Evolutionary conservation across 64 coral and sea anemone species (phyloP).

Genomic region (Actinia equina): DNA sequence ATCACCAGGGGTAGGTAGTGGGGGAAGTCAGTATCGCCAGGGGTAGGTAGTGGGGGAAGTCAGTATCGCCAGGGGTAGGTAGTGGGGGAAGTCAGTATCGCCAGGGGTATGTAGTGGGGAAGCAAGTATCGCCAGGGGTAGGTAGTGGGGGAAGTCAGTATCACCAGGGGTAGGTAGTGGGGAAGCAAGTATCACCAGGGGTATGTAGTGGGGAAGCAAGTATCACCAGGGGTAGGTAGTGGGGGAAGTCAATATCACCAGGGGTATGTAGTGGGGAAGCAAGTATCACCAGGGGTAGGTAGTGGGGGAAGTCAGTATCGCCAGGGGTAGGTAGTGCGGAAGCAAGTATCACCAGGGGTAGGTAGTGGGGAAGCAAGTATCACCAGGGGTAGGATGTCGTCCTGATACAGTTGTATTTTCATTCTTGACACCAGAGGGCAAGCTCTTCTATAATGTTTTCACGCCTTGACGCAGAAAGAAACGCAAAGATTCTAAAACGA

Average conservation of each 20-base stretch:
- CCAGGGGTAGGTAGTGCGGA: no score
- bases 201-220: conserved; percentile 22
- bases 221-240: conserved; percentile 42
- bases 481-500: conserved; percentile 78
- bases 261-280: conserved; percentile 47
- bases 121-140: conserved; percentile 63
- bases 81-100: no score
- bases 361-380: no score
- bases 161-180: conserved; percentile 49
- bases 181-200: conserved; percentile 11
- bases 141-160: not conserved
- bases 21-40: no score
- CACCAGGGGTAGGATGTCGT: not conserved
- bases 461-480: conserved; percentile 80
- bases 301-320: not conserved
- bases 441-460: conserved; percentile 88
- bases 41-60: no score
- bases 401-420: not conserved
- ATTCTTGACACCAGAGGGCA: conserved; percentile 31
- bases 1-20: no score
- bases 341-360: no score
- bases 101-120: not conserved
- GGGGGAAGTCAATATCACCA: conserved; percentile 17
- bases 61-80: no score
- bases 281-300: conserved; percentile 63